phyloP scores from a whole-genome alignment of 1,140 invertebrate genomes.

The Portunus trituberculatus region DNA sequence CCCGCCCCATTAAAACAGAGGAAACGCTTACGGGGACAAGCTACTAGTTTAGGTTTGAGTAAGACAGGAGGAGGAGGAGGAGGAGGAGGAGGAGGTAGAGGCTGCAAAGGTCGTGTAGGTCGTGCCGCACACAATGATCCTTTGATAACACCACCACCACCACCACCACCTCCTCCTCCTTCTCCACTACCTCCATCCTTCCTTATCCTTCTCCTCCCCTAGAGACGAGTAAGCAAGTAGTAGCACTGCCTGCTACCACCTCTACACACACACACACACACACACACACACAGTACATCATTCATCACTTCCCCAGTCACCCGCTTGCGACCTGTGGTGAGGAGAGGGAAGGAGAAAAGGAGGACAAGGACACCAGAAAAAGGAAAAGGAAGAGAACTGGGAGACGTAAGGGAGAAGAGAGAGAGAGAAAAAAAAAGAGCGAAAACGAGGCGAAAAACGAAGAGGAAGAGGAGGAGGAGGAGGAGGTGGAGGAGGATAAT shows the following conservation, averaged over 20 bases:
- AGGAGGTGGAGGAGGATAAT: background rate
- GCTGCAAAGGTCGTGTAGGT: constrained; percentile 20
- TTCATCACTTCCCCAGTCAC: constrained; percentile 21
- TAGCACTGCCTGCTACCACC: background rate
- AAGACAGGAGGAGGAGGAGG: no score
- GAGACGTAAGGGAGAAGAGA: background rate
- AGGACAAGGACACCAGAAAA: background rate
- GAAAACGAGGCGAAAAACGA: background rate
- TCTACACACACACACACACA: background rate
- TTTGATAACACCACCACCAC: background rate
- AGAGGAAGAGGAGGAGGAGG: background rate
- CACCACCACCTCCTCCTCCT: background rate
- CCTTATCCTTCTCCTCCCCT: background rate
- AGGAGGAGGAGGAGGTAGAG: background rate
- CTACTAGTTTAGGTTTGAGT: constrained; percentile 7
- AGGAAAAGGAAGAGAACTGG: background rate
- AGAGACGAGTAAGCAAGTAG: background rate
- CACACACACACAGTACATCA: background rate
- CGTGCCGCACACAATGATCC: background rate
- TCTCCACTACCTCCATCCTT: background rate
- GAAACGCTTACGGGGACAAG: background rate
- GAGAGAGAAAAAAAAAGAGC: background rate
- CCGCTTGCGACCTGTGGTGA: background rate
- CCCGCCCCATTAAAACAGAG: background rate
- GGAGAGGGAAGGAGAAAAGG: background rate